Evolutionary conservation across 2,113 vertebrate species (phyloP).

Genomic region (Pelusios castaneus): DNA sequence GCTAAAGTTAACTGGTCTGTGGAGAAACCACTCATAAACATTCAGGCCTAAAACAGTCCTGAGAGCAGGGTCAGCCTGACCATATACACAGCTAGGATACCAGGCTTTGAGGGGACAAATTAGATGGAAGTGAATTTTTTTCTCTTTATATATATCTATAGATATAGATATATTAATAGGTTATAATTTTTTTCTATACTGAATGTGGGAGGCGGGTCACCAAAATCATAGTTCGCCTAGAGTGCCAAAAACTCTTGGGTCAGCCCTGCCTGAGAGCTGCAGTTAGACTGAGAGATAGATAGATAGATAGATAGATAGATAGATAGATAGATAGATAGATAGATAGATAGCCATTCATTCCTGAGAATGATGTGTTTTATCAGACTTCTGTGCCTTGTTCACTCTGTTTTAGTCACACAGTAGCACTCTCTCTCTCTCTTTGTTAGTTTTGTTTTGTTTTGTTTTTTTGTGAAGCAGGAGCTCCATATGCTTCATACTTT

Average conservation of each 20-base stretch:
- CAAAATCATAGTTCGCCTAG: too few species aligned
- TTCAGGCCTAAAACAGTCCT: constrained; percentile 29
- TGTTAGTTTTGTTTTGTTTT: neutral
- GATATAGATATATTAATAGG: too few species aligned
- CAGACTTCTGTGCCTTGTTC: neutral
- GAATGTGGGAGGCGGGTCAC: too few species aligned
- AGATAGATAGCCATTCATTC: neutral
- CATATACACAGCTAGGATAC: too few species aligned
- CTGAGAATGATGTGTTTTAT: constrained; percentile 5
- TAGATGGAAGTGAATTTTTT: too few species aligned
- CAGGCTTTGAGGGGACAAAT: too few species aligned
- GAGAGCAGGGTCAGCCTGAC: too few species aligned
- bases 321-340: neutral
- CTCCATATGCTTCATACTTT: neutral
- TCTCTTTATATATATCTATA: too few species aligned
- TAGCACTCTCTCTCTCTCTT: neutral
- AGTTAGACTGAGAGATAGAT: neutral
- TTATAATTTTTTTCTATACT: too few species aligned
- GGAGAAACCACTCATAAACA: constrained; percentile 25
- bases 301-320: neutral
- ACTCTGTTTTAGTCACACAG: neutral
- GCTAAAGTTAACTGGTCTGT: neutral
- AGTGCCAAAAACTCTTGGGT: too few species aligned
- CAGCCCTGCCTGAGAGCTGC: neutral
- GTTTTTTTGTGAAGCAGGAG: neutral